Percentiles rank a stretch among this genome's conserved stretches.
These are phyloP conservation scores for Stenichneumon culpator DNA, from an alignment of 2,888 invertebrate species.

Conservation along the genomic window DNA sequence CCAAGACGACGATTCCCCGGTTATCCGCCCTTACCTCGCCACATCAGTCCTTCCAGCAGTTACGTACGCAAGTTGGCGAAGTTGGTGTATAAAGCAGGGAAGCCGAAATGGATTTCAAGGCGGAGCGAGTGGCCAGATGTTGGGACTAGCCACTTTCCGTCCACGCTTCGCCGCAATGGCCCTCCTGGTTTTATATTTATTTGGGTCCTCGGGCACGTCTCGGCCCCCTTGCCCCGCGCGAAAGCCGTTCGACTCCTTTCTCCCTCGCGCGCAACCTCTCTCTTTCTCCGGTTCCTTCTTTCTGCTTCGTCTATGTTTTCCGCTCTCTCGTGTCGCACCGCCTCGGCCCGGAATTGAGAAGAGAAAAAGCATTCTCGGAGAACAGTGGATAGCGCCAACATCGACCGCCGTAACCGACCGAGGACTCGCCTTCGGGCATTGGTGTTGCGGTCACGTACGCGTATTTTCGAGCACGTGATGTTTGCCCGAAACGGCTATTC, in stretches of 20 bases:
- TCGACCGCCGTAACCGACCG: not conserved
- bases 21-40: constrained; percentile 25
- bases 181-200: constrained; percentile 73
- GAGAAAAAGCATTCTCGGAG: constrained; percentile 34
- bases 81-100: constrained; percentile 55
- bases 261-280: constrained; percentile 13
- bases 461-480: constrained; percentile 83
- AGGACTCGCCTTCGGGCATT: constrained; percentile 65
- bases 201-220: constrained; percentile 69
- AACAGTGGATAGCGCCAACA: not conserved
- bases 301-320: constrained; percentile 36
- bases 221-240: constrained; percentile 43
- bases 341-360: constrained; percentile 22
- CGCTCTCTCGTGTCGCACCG: constrained; percentile 14
- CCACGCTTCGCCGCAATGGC: constrained; percentile 68
- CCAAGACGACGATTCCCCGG: constrained; percentile 25
- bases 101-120: constrained; percentile 60
- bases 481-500: constrained; percentile 76
- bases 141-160: constrained; percentile 62
- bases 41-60: constrained; percentile 47
- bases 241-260: constrained; percentile 16
- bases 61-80: constrained; percentile 55
- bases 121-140: constrained; percentile 60
- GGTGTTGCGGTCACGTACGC: constrained; percentile 82
- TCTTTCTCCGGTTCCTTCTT: not conserved